Conservation (phyloP, 1,140 invertebrate species). For the Drosophila eugracilis region DNA sequence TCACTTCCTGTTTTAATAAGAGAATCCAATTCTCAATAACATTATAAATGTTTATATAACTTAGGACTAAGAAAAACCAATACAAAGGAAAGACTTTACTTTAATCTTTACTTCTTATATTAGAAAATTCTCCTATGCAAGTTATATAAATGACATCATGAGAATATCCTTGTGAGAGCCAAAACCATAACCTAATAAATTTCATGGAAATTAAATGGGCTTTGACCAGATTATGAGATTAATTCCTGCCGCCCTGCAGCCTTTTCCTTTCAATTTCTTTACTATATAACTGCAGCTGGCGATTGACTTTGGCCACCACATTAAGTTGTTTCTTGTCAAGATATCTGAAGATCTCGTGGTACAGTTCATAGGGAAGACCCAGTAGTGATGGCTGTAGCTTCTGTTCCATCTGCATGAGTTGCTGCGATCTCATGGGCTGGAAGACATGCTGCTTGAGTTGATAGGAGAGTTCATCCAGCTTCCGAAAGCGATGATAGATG, state of each 20-base stretch:
- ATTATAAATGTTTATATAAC: too few relatives aligned
- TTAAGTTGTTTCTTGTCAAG: conserved; percentile 55
- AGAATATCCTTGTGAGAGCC: not conserved
- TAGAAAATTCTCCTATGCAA: too few relatives aligned
- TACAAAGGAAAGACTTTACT: too few relatives aligned
- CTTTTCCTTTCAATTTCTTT: conserved; percentile 21
- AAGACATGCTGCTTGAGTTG: conserved; percentile 70
- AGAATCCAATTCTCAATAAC: too few relatives aligned
- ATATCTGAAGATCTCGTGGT: conserved; percentile 61
- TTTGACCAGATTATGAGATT: not conserved
- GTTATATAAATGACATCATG: too few relatives aligned
- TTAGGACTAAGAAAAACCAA: too few relatives aligned
- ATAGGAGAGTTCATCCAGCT: conserved; percentile 60
- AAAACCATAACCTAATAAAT: not conserved
- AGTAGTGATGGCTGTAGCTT: conserved; percentile 52
- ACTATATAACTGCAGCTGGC: conserved; percentile 31
- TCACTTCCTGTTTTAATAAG: too few relatives aligned
- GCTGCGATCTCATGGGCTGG: conserved; percentile 65
- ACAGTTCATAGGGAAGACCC: conserved; percentile 63
- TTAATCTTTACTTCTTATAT: too few relatives aligned
- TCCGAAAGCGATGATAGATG: conserved; percentile 58
- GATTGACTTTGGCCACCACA: conserved; percentile 67
- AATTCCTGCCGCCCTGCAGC: not conserved
- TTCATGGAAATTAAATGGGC: conserved; percentile 8
- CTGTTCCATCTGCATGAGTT: conserved; percentile 41